phyloP scores from a whole-genome alignment of 2,113 vertebrate species.

The Phrynosoma blainvillii region DNA sequence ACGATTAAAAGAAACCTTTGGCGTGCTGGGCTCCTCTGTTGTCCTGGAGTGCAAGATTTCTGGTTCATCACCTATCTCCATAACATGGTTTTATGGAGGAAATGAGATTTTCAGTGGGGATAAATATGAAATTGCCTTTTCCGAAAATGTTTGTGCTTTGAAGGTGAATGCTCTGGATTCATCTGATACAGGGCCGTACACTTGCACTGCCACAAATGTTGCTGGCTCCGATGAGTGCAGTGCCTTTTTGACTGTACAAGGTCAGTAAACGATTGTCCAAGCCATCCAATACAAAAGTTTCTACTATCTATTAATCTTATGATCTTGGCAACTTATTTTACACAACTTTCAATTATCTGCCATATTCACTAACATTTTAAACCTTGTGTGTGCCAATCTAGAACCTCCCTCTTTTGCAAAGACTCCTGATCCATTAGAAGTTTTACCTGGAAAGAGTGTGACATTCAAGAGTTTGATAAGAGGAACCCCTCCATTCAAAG shows the following conservation, averaged over 20 bases:
- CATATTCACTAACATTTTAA: neutral
- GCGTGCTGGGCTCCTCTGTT: conserved; percentile 79
- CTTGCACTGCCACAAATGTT: conserved; percentile 88
- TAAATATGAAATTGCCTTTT: conserved; percentile 87
- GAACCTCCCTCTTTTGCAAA: conserved; percentile 96
- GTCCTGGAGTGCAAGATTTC: conserved; percentile 94
- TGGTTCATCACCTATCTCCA: conserved; percentile 89
- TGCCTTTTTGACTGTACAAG: conserved; percentile 89
- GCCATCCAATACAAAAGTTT: conserved; percentile 24
- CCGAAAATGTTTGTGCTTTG: conserved; percentile 89
- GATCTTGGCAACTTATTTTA: neutral
- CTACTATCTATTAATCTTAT: conserved; percentile 29
- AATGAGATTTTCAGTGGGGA: conserved; percentile 88
- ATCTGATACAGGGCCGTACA: conserved; percentile 87
- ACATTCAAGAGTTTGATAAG: conserved; percentile 87
- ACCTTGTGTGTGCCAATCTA: conserved; percentile 73
- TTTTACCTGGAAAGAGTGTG: conserved; percentile 86
- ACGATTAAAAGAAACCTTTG: conserved; percentile 87
- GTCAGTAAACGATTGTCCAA: conserved; percentile 78
- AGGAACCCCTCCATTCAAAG: conserved; percentile 91
- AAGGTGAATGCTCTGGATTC: conserved; percentile 84
- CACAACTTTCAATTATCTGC: conserved; percentile 29
- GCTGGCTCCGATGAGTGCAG: conserved; percentile 90
- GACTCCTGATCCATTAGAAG: conserved; percentile 89
- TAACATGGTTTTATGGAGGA: conserved; percentile 91